phyloP scores from a whole-genome alignment of 53 echinoderm and acorn worm genomes.

The Hippasteria phrygiana region DNA sequence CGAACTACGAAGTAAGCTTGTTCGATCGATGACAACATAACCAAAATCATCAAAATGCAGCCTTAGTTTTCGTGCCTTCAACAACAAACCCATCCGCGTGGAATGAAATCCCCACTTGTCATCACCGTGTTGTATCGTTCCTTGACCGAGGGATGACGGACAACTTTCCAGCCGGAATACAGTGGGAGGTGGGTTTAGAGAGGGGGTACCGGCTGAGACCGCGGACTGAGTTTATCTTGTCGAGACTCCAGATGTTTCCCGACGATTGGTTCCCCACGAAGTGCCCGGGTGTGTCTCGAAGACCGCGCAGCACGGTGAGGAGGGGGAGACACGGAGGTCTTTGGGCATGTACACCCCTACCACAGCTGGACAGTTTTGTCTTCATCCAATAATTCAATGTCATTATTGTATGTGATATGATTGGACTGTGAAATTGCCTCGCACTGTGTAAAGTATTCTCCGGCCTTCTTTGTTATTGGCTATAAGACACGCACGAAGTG shows the following conservation, averaged over 20 bases:
- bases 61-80: not conserved
- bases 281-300: not conserved
- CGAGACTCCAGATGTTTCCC: conserved; percentile 20
- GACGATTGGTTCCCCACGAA: conserved; percentile 15
- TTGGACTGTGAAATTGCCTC: too few relatives aligned
- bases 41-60: not conserved
- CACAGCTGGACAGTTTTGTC: too few relatives aligned
- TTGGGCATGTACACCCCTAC: not conserved
- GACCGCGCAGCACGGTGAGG: not conserved
- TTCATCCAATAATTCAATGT: too few relatives aligned
- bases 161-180: not conserved
- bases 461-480: too few relatives aligned
- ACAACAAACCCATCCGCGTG: not conserved
- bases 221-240: not conserved
- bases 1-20: too few relatives aligned
- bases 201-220: not conserved
- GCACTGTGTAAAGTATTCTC: too few relatives aligned
- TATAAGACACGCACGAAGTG: too few relatives aligned
- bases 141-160: not conserved
- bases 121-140: not conserved
- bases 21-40: too few relatives aligned
- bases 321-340: not conserved
- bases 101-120: not conserved
- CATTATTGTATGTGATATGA: too few relatives aligned
- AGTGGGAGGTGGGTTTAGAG: not conserved